These are phyloP conservation scores for Rhea pennata DNA, from an alignment of 2,113 vertebrate genomes.

Conservation along the genomic window DNA sequence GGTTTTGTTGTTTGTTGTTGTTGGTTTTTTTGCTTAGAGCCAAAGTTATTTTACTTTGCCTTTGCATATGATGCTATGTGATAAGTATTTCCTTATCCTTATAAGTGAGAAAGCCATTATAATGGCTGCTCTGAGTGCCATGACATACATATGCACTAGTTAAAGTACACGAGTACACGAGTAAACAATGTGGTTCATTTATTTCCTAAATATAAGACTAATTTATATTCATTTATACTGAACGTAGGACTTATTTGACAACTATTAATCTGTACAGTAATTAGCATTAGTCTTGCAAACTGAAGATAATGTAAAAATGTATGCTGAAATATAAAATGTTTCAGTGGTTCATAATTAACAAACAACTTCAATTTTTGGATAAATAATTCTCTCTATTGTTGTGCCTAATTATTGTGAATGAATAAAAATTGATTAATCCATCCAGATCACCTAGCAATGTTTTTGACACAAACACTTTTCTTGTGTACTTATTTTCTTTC, in stretches of 20 bases:
- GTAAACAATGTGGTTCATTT: slow-evolving; percentile 29
- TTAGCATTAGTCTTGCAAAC: slow-evolving; percentile 67
- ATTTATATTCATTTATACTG: slow-evolving; percentile 66
- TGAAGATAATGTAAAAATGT: slow-evolving; percentile 66
- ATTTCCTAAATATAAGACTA: slow-evolving; percentile 56
- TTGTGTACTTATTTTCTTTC: not conserved
- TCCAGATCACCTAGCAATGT: not conserved
- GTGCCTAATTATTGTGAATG: slow-evolving; percentile 46
- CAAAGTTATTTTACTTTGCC: not conserved
- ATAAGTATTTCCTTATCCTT: not conserved
- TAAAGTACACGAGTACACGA: not conserved
- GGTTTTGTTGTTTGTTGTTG: no score
- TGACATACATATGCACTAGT: not conserved
- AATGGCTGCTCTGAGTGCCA: not conserved
- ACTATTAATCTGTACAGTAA: slow-evolving; percentile 65
- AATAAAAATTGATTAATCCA: not conserved
- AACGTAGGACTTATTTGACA: slow-evolving; percentile 52
- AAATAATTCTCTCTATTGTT: slow-evolving; percentile 53
- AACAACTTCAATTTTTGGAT: slow-evolving; percentile 54
- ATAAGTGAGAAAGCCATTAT: not conserved
- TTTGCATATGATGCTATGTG: not conserved
- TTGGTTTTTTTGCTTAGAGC: not conserved
- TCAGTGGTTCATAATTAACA: slow-evolving; percentile 60
- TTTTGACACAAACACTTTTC: slow-evolving; percentile 14
- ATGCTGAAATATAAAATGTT: slow-evolving; percentile 48